These are phyloP conservation scores for Yponomeuta cagnagella DNA, from an alignment of 2,888 invertebrate genomes.

Conservation along the genomic window DNA sequence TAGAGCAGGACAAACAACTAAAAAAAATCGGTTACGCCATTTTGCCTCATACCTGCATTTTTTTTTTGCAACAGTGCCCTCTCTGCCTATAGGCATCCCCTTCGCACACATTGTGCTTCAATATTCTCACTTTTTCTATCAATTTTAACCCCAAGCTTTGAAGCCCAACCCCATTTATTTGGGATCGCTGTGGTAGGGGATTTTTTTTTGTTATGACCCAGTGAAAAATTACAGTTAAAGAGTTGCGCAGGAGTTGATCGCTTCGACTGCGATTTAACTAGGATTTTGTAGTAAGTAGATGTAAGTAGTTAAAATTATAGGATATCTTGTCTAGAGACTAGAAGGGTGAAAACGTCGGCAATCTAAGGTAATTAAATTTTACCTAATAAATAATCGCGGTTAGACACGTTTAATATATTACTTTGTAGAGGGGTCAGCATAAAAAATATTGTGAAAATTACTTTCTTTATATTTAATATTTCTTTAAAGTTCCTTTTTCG, in stretches of 20 bases:
- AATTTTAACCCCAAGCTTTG: slow-evolving; percentile 19
- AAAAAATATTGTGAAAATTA: too few relatives aligned
- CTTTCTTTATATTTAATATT: too few relatives aligned
- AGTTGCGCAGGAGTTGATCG: slow-evolving; percentile 36
- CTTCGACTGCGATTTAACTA: background rate
- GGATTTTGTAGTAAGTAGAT: too few relatives aligned
- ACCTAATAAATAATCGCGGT: too few relatives aligned
- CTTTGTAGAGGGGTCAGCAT: too few relatives aligned
- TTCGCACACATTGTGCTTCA: slow-evolving; percentile 22
- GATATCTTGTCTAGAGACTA: too few relatives aligned
- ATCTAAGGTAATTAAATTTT: too few relatives aligned
- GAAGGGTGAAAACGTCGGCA: too few relatives aligned
- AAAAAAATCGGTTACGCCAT: slow-evolving; percentile 18
- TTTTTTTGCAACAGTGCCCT: background rate
- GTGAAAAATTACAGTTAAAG: slow-evolving; percentile 12
- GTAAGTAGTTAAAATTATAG: too few relatives aligned
- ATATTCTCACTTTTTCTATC: slow-evolving; percentile 30
- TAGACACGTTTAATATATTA: too few relatives aligned
- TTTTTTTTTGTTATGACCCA: slow-evolving; percentile 22
- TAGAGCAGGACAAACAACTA: background rate
- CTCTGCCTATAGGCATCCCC: slow-evolving; percentile 27
- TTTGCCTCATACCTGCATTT: slow-evolving; percentile 8
- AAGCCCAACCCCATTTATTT: slow-evolving; percentile 40
- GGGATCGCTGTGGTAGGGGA: slow-evolving; percentile 31
- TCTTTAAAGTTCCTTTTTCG: too few relatives aligned